Evolutionary conservation across 2,113 vertebrate genomes (phyloP), one percentile per base, ranked within the genome.

Genomic region (Alces alces): DNA sequence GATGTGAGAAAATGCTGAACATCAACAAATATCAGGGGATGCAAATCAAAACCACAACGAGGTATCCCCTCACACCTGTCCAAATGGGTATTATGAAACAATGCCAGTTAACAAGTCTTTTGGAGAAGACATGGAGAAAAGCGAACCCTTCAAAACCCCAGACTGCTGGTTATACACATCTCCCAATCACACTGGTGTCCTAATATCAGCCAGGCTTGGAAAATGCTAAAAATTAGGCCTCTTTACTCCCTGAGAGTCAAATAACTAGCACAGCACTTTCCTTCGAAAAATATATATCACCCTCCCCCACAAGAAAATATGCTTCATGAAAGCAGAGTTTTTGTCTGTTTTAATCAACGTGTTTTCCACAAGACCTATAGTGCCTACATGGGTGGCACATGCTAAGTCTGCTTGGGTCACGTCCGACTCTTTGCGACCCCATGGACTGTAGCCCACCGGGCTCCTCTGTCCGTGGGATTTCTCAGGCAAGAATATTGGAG

Each of bases 331-430:
- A 55, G 52, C 12, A 52, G 47, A 39, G 7, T n/a, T 55, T 61
- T 43, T 76, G 8, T 83, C 27, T 57, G 3, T 50, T 80, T 73
- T 55, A 7, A 14, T 64, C 64, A 87, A 2, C 45, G 61, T 16
- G 55, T 86, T 93, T 50, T 54, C 86, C 15, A 33, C 10, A 82
- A 33, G 66, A 91, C 43, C 57, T 36, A 15, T 0, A 33, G 28
- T 64, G 33, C 70, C 36, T 27, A 25, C 36, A 0, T 43, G 36
- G 21, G 11, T 25, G 70, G 10, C 1, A 1, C 36, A 0, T 2
- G 21, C 21, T 13, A 25, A 13, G 21, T 43, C 5, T 73, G 64
- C 64, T 43, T 73, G 0, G n/a, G n/a, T 39, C 66, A 0, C 7
- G 36, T 43, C 70, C 0, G 36, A 76, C 70, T 76, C 36, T 25